These are phyloP conservation scores for Gymnorhina tibicen DNA, from an alignment of 2,113 vertebrate genomes.

Conservation along the genomic window DNA sequence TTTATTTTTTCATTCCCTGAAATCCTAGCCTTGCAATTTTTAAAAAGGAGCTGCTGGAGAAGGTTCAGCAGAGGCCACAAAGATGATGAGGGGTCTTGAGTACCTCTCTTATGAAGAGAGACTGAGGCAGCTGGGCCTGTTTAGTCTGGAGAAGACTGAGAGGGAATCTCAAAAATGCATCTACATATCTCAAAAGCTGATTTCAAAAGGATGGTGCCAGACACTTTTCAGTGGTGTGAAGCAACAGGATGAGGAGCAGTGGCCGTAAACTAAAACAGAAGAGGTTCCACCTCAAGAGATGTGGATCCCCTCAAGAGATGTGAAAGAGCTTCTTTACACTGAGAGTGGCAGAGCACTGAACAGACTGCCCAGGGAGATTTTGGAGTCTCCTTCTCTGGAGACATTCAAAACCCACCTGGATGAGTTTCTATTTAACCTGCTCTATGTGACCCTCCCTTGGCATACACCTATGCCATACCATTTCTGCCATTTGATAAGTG, in stretches of 20 bases:
- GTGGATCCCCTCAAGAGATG: neutral
- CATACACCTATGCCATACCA: neutral
- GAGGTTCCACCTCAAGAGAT: neutral
- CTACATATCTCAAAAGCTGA: neutral
- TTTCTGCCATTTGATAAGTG: neutral
- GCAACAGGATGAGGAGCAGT: neutral
- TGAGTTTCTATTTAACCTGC: neutral
- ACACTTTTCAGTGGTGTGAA: neutral
- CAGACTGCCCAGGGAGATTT: neutral
- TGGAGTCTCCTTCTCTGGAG: neutral
- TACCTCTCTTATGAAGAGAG: neutral
- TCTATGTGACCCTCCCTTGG: neutral
- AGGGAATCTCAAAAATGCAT: neutral
- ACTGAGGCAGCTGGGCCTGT: neutral
- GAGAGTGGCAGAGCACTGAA: neutral
- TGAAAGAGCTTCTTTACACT: neutral
- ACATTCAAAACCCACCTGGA: neutral
- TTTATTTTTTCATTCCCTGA: neutral
- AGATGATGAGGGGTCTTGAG: neutral
- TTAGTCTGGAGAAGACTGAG: neutral
- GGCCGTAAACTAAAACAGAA: neutral
- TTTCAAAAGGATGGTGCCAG: neutral
- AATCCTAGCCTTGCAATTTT: neutral
- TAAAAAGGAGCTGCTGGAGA: neutral
- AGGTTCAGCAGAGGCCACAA: neutral